A percentile compares a stretch with the other conserved stretches of the same genome.
phyloP scores from a whole-genome alignment of 2,888 invertebrate species.

The Lepidochitona cinerea region DNA sequence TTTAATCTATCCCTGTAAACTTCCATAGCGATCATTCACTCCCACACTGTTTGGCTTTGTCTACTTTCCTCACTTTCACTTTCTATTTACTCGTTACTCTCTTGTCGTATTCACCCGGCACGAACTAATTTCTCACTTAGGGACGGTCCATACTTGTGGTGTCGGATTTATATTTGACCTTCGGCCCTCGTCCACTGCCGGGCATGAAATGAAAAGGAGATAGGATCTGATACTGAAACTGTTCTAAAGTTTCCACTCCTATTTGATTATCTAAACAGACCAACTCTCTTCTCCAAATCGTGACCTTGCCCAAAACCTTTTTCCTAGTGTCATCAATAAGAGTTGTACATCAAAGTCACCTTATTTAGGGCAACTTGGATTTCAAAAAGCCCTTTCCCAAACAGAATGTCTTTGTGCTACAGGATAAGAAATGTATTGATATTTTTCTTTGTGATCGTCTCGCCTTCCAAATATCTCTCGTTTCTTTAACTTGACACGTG shows the following conservation, averaged over 20 bases:
- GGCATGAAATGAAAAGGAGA: neutral
- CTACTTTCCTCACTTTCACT: conserved; percentile 1
- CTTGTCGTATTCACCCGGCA: neutral
- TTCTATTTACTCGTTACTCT: neutral
- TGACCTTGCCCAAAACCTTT: neutral
- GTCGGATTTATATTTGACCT: conserved; percentile 1
- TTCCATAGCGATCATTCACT: conserved; percentile 3
- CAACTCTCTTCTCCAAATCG: neutral
- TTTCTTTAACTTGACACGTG: neutral
- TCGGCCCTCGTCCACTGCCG: neutral
- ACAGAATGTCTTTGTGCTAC: neutral
- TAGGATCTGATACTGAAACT: neutral
- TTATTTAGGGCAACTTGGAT: neutral
- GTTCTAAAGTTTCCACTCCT: neutral
- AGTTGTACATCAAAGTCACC: neutral
- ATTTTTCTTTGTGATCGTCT: neutral
- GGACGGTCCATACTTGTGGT: neutral
- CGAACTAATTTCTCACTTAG: conserved; percentile 8
- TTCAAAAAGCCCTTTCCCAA: neutral
- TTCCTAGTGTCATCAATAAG: neutral
- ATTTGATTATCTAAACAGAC: neutral
- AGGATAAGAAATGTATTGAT: neutral
- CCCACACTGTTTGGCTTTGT: conserved; percentile 7
- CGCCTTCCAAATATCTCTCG: neutral
- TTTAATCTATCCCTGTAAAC: conserved; percentile 6